phyloP scores from a whole-genome alignment of 2,797 vertebrate genomes.

The Microctenopoma lineatum region DNA sequence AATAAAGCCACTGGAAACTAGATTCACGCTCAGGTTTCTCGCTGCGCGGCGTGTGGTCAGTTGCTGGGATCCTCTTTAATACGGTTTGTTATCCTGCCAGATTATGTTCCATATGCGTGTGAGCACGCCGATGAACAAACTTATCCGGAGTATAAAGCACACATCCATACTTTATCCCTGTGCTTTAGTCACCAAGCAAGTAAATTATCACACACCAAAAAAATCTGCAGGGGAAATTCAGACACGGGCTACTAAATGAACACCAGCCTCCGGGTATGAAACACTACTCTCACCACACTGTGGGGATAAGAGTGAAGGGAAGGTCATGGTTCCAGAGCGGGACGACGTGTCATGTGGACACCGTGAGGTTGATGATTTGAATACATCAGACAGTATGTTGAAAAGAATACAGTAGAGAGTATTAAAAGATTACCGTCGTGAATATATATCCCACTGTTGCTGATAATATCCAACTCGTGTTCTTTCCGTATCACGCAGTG shows the following conservation, averaged over 20 bases:
- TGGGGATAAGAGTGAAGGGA: constrained; percentile 26
- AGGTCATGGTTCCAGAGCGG: constrained; percentile 30
- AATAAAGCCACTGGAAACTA: constrained; percentile 17
- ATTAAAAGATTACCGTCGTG: too few relatives aligned
- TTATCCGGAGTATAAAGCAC: constrained; percentile 45
- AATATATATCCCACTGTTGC: too few relatives aligned
- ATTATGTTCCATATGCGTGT: constrained; percentile 69
- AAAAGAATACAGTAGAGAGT: too few relatives aligned
- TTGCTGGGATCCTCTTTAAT: constrained; percentile 66
- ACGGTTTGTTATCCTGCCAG: constrained; percentile 63
- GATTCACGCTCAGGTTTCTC: constrained; percentile 57
- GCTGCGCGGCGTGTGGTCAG: constrained; percentile 67
- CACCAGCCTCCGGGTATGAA: constrained; percentile 37
- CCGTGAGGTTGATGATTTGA: neutral
- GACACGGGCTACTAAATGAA: constrained; percentile 55
- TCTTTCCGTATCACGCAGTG: too few relatives aligned
- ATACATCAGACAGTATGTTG: too few relatives aligned
- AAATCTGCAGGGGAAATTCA: constrained; percentile 38
- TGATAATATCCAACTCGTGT: too few relatives aligned
- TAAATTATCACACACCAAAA: constrained; percentile 43
- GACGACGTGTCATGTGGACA: constrained; percentile 9
- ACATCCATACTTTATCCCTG: constrained; percentile 49
- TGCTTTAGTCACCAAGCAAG: constrained; percentile 61
- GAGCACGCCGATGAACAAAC: constrained; percentile 42
- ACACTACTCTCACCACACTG: constrained; percentile 35